A percentile compares a stretch with the other conserved stretches of the same genome.
Evolutionary conservation across 1,140 invertebrate species (phyloP).

Genomic region (Drepana arcuata): DNA sequence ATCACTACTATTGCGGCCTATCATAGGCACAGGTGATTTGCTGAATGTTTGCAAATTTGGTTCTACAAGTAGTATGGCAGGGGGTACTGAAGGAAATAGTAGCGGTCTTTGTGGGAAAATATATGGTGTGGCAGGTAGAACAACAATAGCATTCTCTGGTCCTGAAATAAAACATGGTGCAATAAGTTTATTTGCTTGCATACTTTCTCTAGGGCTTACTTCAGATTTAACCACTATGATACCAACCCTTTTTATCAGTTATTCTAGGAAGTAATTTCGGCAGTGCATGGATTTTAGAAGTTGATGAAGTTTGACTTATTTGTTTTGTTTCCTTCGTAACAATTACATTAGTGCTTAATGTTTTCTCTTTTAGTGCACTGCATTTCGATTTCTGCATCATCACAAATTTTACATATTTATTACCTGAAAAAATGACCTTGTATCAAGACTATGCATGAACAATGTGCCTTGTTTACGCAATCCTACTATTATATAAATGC

Average conservation of each 20-base stretch:
- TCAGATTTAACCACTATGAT: too few relatives aligned
- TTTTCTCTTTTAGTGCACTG: slow-evolving; percentile 23
- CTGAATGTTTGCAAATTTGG: slow-evolving; percentile 45
- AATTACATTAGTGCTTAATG: too few relatives aligned
- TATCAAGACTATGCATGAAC: too few relatives aligned
- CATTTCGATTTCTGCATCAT: slow-evolving; percentile 45
- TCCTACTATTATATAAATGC: too few relatives aligned
- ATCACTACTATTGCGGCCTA: slow-evolving; percentile 47
- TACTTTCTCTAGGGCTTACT: slow-evolving; percentile 5
- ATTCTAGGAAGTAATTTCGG: slow-evolving; percentile 42
- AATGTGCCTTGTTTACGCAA: too few relatives aligned
- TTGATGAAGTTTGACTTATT: too few relatives aligned
- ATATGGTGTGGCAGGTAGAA: slow-evolving; percentile 54
- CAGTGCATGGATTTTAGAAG: too few relatives aligned
- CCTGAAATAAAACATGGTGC: slow-evolving; percentile 23
- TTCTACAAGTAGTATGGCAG: slow-evolving; percentile 54
- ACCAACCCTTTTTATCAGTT: slow-evolving; percentile 47
- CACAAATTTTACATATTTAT: slow-evolving; percentile 38
- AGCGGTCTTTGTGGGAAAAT: slow-evolving; percentile 56
- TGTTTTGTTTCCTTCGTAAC: too few relatives aligned
- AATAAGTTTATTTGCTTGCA: neutral
- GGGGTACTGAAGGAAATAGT: slow-evolving; percentile 49
- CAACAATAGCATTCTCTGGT: slow-evolving; percentile 55
- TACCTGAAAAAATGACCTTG: slow-evolving; percentile 26
- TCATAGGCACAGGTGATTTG: slow-evolving; percentile 35